Conservation (phyloP, 2,113 vertebrate species). For the Tachycineta bicolor region DNA sequence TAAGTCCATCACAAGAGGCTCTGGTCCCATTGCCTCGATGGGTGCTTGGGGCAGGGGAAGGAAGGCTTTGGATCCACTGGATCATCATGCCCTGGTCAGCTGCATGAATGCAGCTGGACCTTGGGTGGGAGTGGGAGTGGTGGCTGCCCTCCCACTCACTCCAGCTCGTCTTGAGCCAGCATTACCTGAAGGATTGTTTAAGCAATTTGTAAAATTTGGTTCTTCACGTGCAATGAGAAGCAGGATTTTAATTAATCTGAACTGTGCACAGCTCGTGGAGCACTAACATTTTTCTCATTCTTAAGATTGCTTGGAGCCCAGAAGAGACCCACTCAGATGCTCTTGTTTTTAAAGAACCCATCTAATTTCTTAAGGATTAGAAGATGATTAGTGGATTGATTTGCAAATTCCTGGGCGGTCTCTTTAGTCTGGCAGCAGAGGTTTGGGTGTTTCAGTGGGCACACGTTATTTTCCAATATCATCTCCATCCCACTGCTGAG, state of each 20-base stretch:
- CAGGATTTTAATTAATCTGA: slow-evolving; percentile 20
- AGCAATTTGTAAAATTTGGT: not conserved
- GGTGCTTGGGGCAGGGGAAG: not conserved
- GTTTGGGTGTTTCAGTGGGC: not conserved
- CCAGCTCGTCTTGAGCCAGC: not conserved
- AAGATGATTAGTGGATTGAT: not conserved
- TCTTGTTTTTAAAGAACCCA: slow-evolving; percentile 23
- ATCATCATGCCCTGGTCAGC: not conserved
- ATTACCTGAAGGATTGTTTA: not conserved
- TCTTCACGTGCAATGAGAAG: not conserved
- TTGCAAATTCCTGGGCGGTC: not conserved
- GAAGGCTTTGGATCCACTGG: not conserved
- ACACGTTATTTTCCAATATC: not conserved
- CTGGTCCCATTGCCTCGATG: accelerated
- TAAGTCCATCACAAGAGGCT: not conserved
- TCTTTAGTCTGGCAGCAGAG: not conserved
- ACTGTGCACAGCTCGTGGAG: not conserved
- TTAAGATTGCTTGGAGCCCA: slow-evolving; percentile 30
- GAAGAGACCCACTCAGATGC: slow-evolving; percentile 1
- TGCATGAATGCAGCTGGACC: accelerated
- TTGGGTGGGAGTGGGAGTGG: not conserved
- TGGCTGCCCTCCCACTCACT: accelerated
- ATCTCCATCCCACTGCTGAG: not conserved
- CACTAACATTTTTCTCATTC: slow-evolving; percentile 60
- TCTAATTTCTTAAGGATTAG: slow-evolving; percentile 44